Conservation (phyloP, 2,888 invertebrate species). For the Odontomyia ornata region DNA sequence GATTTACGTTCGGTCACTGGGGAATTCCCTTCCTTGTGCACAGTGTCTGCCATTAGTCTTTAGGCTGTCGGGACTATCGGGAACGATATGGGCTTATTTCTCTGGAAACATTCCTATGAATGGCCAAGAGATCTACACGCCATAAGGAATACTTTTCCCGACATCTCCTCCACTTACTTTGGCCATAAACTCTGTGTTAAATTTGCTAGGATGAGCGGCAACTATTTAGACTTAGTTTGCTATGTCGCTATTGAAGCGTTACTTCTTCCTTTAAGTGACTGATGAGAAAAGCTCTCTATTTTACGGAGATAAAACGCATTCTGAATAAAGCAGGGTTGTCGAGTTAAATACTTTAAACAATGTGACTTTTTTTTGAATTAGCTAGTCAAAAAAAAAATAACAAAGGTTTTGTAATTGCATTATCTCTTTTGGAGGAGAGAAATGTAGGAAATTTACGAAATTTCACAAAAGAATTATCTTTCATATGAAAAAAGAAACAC, state of each 20-base stretch:
- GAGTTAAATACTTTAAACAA: too few relatives aligned
- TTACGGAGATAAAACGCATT: constrained; percentile 16
- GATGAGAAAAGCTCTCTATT: background rate
- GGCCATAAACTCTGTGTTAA: constrained; percentile 1
- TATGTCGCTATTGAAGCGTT: background rate
- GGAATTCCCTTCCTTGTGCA: constrained; percentile 18
- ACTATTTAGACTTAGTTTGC: constrained; percentile 14
- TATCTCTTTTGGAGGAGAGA: too few relatives aligned
- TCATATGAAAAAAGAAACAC: too few relatives aligned
- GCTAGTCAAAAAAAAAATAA: too few relatives aligned
- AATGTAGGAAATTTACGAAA: too few relatives aligned
- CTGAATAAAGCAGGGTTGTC: too few relatives aligned
- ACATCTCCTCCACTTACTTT: background rate
- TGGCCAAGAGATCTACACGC: background rate
- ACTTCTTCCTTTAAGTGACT: too few relatives aligned
- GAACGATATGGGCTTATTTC: constrained; percentile 3
- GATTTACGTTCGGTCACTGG: constrained; percentile 37
- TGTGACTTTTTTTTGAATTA: too few relatives aligned
- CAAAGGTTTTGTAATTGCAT: too few relatives aligned
- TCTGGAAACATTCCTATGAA: background rate
- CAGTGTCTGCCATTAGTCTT: constrained; percentile 1
- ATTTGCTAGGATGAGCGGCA: background rate
- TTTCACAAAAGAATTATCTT: too few relatives aligned
- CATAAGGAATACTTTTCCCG: background rate
- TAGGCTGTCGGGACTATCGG: background rate